phyloP scores from a whole-genome alignment of 2,797 vertebrate species.

The Hydrophis major region DNA sequence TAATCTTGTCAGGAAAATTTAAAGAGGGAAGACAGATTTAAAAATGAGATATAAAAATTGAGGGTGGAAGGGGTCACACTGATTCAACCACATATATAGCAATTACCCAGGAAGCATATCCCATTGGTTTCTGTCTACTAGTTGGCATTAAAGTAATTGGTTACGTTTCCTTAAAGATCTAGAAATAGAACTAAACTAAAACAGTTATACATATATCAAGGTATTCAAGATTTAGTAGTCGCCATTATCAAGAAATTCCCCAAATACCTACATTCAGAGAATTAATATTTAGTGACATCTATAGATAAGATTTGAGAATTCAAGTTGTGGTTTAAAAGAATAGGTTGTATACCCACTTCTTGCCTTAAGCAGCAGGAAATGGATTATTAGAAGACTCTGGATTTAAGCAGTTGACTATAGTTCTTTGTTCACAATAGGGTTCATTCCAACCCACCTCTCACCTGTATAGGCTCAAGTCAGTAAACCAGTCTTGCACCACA shows the following conservation, averaged over 20 bases:
- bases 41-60: background rate
- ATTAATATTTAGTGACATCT: background rate
- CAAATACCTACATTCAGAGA: background rate
- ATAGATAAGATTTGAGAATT: background rate
- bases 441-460: slow-evolving; percentile 39
- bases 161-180: background rate
- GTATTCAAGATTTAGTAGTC: background rate
- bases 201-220: too few relatives aligned
- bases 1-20: background rate
- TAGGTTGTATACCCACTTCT: background rate
- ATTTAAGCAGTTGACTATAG: background rate
- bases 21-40: background rate
- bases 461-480: slow-evolving; percentile 88
- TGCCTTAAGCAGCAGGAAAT: background rate
- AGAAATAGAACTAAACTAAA: background rate
- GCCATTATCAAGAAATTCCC: background rate
- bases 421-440: background rate
- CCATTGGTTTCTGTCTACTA: background rate
- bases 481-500: slow-evolving; percentile 92
- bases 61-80: background rate
- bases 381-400: background rate
- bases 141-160: background rate
- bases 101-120: background rate
- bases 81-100: background rate
- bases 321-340: background rate